A percentile compares a stretch with the other conserved stretches of the same genome.
phyloP scores from a whole-genome alignment of 2,113 vertebrate genomes.

The Proteles cristata region DNA sequence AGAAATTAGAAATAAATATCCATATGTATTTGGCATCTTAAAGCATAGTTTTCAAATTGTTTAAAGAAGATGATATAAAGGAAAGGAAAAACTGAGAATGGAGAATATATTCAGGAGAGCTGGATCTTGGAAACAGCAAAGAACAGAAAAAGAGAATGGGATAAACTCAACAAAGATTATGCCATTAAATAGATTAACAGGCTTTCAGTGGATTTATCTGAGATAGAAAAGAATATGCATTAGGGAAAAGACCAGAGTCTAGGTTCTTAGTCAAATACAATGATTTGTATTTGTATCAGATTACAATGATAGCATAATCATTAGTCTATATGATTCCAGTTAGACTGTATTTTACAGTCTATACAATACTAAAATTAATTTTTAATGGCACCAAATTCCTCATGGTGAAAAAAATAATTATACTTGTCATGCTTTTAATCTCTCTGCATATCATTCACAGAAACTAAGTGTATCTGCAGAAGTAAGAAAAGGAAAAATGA shows the following conservation, averaged over 20 bases:
- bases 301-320: not conserved
- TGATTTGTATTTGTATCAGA: no score
- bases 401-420: not conserved
- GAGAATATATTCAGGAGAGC: not conserved
- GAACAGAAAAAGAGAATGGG: not conserved
- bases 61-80: not conserved
- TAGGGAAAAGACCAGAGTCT: not conserved
- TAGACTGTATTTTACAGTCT: not conserved
- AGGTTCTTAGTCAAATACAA: not conserved
- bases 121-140: not conserved
- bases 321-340: not conserved
- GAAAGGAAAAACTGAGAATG: not conserved
- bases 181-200: not conserved
- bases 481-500: not conserved
- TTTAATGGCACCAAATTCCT: slow-evolving; percentile 15
- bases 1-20: not conserved
- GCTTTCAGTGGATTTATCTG: not conserved
- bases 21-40: not conserved
- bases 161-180: not conserved
- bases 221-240: not conserved
- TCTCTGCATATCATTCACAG: not conserved
- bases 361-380: not conserved
- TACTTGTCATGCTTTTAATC: not conserved
- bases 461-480: not conserved
- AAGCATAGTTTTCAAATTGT: not conserved